Conservation (phyloP, 1,140 invertebrate species). For the Tetragonula clypearis region DNA sequence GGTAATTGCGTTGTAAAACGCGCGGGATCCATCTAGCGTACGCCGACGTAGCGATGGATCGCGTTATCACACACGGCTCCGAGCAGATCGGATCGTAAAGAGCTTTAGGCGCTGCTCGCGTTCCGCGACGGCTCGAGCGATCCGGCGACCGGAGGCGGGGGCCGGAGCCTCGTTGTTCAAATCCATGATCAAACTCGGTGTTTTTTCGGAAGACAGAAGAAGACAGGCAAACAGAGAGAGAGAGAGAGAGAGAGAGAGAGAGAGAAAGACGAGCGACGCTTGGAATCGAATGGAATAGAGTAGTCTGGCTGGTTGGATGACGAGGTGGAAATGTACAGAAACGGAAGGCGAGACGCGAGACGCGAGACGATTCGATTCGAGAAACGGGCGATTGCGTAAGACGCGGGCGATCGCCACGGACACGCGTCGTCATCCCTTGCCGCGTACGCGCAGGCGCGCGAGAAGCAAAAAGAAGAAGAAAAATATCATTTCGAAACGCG, state of each 20-base stretch:
- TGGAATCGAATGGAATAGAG: background rate
- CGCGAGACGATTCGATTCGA: background rate
- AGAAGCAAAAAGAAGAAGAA: background rate
- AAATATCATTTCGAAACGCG: conserved; percentile 36
- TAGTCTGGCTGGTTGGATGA: too few species aligned
- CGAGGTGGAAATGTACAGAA: conserved; percentile 7
- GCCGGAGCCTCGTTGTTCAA: background rate
- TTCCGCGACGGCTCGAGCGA: background rate
- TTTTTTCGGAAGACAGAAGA: background rate
- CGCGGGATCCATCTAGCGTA: background rate
- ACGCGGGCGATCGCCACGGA: background rate
- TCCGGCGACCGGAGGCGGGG: background rate
- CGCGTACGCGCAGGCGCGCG: background rate
- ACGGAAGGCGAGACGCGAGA: too few species aligned
- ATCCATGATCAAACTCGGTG: background rate
- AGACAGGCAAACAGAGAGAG: too few species aligned
- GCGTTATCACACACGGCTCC: conserved; percentile 31
- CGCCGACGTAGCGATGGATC: conserved; percentile 1
- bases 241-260: background rate
- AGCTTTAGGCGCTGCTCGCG: conserved; percentile 9
- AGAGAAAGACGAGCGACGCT: background rate
- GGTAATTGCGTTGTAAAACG: conserved; percentile 60
- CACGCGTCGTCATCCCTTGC: conserved; percentile 20
- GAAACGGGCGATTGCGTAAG: conserved; percentile 11
- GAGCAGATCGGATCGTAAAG: conserved; percentile 42